These are phyloP conservation scores for Plumapathes pennacea DNA, from an alignment of 92 coral and sea anemone species.

Conservation along the genomic window DNA sequence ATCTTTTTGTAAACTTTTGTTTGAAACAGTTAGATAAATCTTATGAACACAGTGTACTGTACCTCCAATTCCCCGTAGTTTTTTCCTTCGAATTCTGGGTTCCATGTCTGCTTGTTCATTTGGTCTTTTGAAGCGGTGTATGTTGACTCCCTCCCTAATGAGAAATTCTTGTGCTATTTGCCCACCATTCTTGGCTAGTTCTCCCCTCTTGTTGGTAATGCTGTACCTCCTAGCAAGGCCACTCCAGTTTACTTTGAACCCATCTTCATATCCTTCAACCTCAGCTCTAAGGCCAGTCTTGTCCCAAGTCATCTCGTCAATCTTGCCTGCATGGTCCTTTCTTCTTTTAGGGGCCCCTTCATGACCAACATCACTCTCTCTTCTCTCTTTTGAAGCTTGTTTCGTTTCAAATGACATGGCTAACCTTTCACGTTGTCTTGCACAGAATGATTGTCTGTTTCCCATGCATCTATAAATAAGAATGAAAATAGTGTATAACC, in stretches of 20 bases:
- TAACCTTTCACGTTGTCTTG: conserved; percentile 9
- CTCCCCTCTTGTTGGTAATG: conserved; percentile 53
- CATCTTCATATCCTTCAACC: conserved; percentile 56
- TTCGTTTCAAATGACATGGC: conserved; percentile 15
- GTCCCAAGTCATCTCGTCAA: conserved; percentile 27
- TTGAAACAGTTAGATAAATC: neutral
- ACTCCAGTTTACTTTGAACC: conserved; percentile 58
- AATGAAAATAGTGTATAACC: neutral
- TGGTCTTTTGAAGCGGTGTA: conserved; percentile 39
- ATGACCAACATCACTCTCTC: neutral
- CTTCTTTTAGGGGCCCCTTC: conserved; percentile 18
- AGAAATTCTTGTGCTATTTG: conserved; percentile 56
- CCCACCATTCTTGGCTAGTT: conserved; percentile 60
- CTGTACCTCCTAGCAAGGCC: conserved; percentile 36
- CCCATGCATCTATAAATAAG: conserved; percentile 18
- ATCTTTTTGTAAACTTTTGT: neutral
- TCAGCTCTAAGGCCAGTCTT: conserved; percentile 29
- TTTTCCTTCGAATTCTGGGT: conserved; percentile 15
- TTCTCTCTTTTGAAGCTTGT: conserved; percentile 8
- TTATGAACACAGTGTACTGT: no score
- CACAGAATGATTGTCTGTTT: conserved; percentile 24
- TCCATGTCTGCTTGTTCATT: neutral
- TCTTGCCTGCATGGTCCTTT: conserved; percentile 33
- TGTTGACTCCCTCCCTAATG: conserved; percentile 32
- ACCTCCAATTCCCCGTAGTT: conserved; percentile 40